Base-by-base conservation (phyloP, 2,797 vertebrate genomes). In the Helicolenus hilgendorfi region DNA sequence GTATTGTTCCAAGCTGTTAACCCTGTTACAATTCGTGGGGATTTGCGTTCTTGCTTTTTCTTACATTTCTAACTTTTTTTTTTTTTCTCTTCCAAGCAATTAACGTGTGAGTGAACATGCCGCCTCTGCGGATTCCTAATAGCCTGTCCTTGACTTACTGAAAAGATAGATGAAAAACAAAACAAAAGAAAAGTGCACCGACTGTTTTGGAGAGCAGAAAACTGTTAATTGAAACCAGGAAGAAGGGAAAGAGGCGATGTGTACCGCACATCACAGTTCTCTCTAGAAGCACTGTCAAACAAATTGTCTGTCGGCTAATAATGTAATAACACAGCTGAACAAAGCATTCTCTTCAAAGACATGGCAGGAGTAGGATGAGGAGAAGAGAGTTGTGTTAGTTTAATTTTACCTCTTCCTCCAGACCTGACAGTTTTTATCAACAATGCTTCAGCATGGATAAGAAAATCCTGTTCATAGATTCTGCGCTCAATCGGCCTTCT, bases 231-330 rank as follows among this genome's bases (percentile, higher is more conserved):
- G 91, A 96, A 95, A 93, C 70, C 41, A 53, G 76, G 73, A 27
- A 76, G 88, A 81, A 67, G 18, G 72, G 74, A 73, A 83, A 59
- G 76, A 84, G 68, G 72, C 45, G 10, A 53, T 79, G 90, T 87
- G 75, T 74, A 65, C 62, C 7, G 65, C 63, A 79, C 82, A 84
- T 91, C 83, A 75, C 81, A 65, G 81, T 74, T 70, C 77, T 87
- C 82, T 83, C 79, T 63, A 49, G 77, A 89, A 90, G 73, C 64
- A 68, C 91, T 87, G 91, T 95, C 92, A 94, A 94, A 92, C 92
- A 94, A 94, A 93, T 91, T 87, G 93, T 94, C 87, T 92, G 91
- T 89, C 84, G 79, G 83, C 88, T 92, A 90, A 94, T 94, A 88
- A 94, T 88, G 87, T 84, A 92, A 91, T 87, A 87, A 93, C 87